phyloP scores from a whole-genome alignment of 2,888 invertebrate genomes.

The Mactromeris polynyma region DNA sequence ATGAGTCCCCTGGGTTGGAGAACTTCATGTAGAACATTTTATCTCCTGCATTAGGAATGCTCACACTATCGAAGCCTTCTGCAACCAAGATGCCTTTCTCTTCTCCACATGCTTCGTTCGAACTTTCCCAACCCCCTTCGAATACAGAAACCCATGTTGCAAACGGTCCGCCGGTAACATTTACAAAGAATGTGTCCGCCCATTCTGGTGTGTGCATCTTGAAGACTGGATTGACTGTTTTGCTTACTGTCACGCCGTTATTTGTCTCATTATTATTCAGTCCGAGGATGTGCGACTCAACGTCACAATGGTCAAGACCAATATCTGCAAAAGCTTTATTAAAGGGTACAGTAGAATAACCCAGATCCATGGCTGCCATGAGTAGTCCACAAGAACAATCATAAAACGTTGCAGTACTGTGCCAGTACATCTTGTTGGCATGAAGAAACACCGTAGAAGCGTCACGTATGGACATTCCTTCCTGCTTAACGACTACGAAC shows the following conservation, averaged over 20 bases:
- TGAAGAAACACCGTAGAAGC: constrained; percentile 72
- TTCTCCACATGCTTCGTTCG: constrained; percentile 13
- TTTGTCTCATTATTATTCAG: constrained; percentile 62
- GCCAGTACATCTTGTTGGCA: constrained; percentile 78
- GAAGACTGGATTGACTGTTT: constrained; percentile 65
- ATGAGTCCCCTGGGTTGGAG: background rate
- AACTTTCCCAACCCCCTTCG: constrained; percentile 15
- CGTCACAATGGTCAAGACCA: constrained; percentile 74
- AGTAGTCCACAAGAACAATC: constrained; percentile 76
- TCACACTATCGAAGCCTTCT: background rate
- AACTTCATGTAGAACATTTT: constrained; percentile 22
- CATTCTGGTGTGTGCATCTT: constrained; percentile 64
- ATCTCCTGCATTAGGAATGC: background rate
- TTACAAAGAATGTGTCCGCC: constrained; percentile 33
- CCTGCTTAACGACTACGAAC: constrained; percentile 67
- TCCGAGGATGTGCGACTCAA: constrained; percentile 60
- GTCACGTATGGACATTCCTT: constrained; percentile 62
- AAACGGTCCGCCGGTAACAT: background rate
- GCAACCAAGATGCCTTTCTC: constrained; percentile 6
- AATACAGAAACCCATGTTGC: background rate
- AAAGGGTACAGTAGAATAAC: constrained; percentile 62
- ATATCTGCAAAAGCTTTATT: constrained; percentile 70
- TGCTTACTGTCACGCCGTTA: constrained; percentile 58
- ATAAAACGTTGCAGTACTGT: constrained; percentile 63
- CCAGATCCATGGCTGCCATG: constrained; percentile 75